phyloP scores from a whole-genome alignment of 2,113 vertebrate genomes.

The Morone saxatilis region DNA sequence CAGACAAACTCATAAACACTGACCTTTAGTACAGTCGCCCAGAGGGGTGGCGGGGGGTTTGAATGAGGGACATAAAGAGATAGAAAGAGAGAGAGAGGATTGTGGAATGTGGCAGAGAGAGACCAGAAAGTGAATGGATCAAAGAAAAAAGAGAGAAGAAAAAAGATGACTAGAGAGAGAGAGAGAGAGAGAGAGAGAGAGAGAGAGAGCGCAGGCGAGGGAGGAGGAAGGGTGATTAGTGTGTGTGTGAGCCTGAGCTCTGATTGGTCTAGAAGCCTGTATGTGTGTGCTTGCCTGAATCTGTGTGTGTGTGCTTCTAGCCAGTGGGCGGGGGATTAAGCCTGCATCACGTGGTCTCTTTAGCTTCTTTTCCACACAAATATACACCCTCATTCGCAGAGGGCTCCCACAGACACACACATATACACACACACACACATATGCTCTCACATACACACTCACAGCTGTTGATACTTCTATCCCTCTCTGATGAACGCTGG shows the following conservation, averaged over 20 bases:
- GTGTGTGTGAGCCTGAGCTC: slow-evolving; percentile 56
- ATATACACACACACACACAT: slow-evolving; percentile 63
- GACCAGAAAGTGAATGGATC: slow-evolving; percentile 72
- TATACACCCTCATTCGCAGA: slow-evolving; percentile 64
- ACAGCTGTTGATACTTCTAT: slow-evolving; percentile 70
- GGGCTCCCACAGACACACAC: slow-evolving; percentile 38
- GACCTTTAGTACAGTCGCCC: slow-evolving; percentile 67
- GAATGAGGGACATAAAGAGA: slow-evolving; percentile 43
- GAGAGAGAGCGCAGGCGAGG: background rate
- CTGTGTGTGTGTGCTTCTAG: slow-evolving; percentile 27
- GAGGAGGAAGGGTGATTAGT: slow-evolving; percentile 64
- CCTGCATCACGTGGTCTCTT: slow-evolving; percentile 77
- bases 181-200: slow-evolving; percentile 3
- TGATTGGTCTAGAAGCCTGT: slow-evolving; percentile 61
- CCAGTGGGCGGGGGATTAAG: slow-evolving; percentile 80
- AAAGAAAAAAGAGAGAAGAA: slow-evolving; percentile 58
- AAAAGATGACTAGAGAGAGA: slow-evolving; percentile 34
- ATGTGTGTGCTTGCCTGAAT: background rate
- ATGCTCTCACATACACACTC: slow-evolving; percentile 65
- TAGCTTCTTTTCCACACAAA: slow-evolving; percentile 82
- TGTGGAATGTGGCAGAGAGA: slow-evolving; percentile 63
- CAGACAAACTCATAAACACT: slow-evolving; percentile 49
- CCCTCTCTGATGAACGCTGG: slow-evolving; percentile 31
- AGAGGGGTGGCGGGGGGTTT: slow-evolving; percentile 21
- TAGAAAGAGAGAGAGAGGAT: slow-evolving; percentile 11